Base-by-base conservation (phyloP, 2,888 invertebrate species). In the Crepidodera aurea region DNA sequence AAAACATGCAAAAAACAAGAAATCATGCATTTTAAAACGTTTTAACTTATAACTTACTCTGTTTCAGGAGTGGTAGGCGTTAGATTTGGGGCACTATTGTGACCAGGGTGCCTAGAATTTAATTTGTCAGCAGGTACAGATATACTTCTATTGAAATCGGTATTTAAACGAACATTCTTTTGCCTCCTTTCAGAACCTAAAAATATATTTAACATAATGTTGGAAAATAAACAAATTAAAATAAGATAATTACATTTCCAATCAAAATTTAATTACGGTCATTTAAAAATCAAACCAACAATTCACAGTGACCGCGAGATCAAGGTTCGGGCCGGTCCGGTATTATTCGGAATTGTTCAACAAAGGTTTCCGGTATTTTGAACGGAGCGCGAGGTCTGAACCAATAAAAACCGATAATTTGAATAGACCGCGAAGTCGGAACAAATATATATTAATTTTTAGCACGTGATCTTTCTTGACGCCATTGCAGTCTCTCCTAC, bases 111-210 rank as follows among this genome's bases (percentile, higher is more conserved):
- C 68, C 83, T 65, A 0, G 68, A 79, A 54, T 77, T 78, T 6
- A 86, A 83, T 72, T 91, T 88, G 71, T 94, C 93, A 0, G 90
- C 91, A 0, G 94, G 94, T 1, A 95, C 93, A 0, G 95, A 95
- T 69, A 94, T 90, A 75, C 94, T 95, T 63, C 96, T 85, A 70
- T 88, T 91, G 76, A 93, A 93, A 77, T 95, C 94, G 57, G 90
- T 88, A 80, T 67, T 86, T 77, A 46, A 85, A 81, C 68, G 88
- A 81, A 70, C 87, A 84, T 37, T 87, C 34, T 70, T 67, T 82
- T 69, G 88, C 87, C 76, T 93, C 89, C 82, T 91, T 90, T 82
- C 93, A 34, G 72, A 68, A 88, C 77, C 92, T 92, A 71, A 12
- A 48, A 25, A 13, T 13, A 48, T 48, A 13, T n/a, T n/a, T n/a